Percentiles rank a stretch among this genome's conserved stretches.
Conservation (phyloP, 2,888 invertebrate species). For the Rhopalosiphum nymphaeae region DNA sequence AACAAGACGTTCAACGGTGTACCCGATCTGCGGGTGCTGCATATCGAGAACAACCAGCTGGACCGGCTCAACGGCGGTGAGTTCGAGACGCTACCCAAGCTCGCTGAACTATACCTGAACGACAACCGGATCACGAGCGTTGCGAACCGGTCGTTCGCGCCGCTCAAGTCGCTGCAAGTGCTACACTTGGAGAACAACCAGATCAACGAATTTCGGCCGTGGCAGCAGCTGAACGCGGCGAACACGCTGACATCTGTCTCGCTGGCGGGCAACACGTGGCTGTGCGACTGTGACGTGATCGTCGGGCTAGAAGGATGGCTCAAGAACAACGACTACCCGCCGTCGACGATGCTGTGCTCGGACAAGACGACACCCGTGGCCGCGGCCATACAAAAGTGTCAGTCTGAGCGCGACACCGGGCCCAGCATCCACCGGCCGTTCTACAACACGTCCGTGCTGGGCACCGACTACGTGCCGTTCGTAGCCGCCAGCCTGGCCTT, state of each 20-base stretch:
- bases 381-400: slow-evolving; percentile 80
- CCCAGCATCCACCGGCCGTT: slow-evolving; percentile 70
- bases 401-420: slow-evolving; percentile 68
- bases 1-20: slow-evolving; percentile 93
- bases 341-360: slow-evolving; percentile 75
- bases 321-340: slow-evolving; percentile 62
- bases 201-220: slow-evolving; percentile 85
- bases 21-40: slow-evolving; percentile 82
- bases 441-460: slow-evolving; percentile 70
- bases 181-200: slow-evolving; percentile 88
- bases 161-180: slow-evolving; percentile 77
- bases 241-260: slow-evolving; percentile 85
- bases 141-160: slow-evolving; percentile 82
- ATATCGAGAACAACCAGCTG: slow-evolving; percentile 89
- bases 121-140: slow-evolving; percentile 82
- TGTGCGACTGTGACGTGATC: slow-evolving; percentile 89
- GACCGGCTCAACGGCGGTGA: slow-evolving; percentile 85
- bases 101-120: slow-evolving; percentile 84
- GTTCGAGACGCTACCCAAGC: slow-evolving; percentile 83
- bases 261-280: slow-evolving; percentile 88
- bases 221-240: slow-evolving; percentile 86
- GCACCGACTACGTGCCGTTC: slow-evolving; percentile 81
- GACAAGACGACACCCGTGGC: slow-evolving; percentile 84
- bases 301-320: slow-evolving; percentile 83
- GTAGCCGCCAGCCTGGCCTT: slow-evolving; percentile 80